Evolutionary conservation across 1,140 invertebrate species (phyloP).

Genomic region (Zaprionus capensis): DNA sequence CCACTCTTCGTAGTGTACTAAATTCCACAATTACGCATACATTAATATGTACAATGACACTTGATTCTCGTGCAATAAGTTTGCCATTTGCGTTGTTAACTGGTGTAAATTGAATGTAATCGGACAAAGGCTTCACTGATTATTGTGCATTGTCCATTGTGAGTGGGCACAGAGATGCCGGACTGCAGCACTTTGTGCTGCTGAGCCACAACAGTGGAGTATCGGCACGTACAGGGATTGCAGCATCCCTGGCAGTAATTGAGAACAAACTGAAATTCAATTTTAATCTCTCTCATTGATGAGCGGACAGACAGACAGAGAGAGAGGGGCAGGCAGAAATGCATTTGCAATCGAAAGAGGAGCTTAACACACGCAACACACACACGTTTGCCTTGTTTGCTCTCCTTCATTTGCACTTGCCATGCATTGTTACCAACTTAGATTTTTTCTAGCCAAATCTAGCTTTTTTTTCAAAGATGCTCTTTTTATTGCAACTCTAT

Average conservation of each 20-base stretch:
- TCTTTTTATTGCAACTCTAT: too few species aligned
- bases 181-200: not conserved
- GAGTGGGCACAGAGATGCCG: not conserved
- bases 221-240: constrained; percentile 40
- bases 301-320: not conserved
- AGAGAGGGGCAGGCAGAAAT: constrained; percentile 1
- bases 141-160: constrained; percentile 43
- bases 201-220: not conserved
- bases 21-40: not conserved
- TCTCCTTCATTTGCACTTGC: not conserved
- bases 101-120: constrained; percentile 52
- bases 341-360: constrained; percentile 3
- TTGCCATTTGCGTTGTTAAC: constrained; percentile 52
- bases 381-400: not conserved
- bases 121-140: constrained; percentile 34
- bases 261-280: constrained; percentile 43
- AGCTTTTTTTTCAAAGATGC: too few species aligned
- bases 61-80: constrained; percentile 39
- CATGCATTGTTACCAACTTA: too few species aligned
- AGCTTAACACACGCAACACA: not conserved
- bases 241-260: constrained; percentile 20
- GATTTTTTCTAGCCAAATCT: too few species aligned
- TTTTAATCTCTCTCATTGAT: constrained; percentile 12
- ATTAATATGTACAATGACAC: not conserved
- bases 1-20: not conserved